Evolutionary conservation across 2,113 vertebrate species (phyloP).

Genomic region (Dicentrarchus labrax): DNA sequence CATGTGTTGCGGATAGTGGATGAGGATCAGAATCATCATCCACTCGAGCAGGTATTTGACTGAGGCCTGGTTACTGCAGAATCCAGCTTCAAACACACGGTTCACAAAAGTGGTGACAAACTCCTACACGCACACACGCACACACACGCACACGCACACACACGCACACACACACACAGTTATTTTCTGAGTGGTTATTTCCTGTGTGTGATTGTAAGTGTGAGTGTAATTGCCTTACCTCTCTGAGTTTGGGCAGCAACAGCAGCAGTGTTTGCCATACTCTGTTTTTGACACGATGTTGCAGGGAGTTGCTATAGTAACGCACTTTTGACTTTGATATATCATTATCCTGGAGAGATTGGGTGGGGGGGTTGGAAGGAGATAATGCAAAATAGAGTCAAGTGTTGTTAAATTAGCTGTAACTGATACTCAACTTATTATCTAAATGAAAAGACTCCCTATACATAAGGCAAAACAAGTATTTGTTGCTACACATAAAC

Average conservation of each 20-base stretch:
- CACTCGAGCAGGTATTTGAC: constrained; percentile 96
- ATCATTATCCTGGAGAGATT: constrained; percentile 84
- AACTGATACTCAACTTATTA: background rate
- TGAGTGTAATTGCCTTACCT: constrained; percentile 79
- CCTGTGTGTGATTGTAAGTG: background rate
- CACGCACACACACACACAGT: constrained; percentile 14
- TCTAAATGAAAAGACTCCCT: background rate
- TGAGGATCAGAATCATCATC: constrained; percentile 90
- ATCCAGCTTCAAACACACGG: constrained; percentile 89
- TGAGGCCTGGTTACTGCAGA: constrained; percentile 94
- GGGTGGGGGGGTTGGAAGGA: background rate
- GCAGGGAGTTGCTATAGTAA: constrained; percentile 94
- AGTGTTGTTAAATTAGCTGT: constrained; percentile 12
- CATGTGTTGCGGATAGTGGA: constrained; percentile 87
- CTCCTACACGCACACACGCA: constrained; percentile 77
- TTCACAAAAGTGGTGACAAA: constrained; percentile 86
- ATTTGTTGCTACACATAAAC: background rate
- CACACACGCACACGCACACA: background rate
- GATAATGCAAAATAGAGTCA: constrained; percentile 4
- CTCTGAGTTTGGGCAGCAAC: constrained; percentile 89
- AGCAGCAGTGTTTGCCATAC: constrained; percentile 93
- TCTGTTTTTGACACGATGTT: constrained; percentile 93
- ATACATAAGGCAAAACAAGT: background rate
- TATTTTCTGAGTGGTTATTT: constrained; percentile 5
- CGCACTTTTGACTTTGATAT: constrained; percentile 88